Evolutionary conservation across 1,140 invertebrate genomes (phyloP), one percentile per base, ranked within the genome.

Genomic region (Carposina sasakii): DNA sequence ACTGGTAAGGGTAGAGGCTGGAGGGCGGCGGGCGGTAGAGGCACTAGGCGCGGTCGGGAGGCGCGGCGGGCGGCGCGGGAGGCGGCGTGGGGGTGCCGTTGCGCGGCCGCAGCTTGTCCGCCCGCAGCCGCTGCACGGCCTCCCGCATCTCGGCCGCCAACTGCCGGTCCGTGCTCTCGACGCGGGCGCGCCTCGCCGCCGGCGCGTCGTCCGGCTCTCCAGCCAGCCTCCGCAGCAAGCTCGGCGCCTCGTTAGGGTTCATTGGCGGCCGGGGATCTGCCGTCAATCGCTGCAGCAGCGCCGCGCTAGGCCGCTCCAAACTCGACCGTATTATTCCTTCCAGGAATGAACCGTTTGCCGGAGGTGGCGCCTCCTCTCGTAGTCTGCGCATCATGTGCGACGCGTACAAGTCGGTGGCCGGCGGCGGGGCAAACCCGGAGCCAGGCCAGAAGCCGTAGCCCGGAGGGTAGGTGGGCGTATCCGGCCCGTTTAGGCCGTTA

Each of bases 301-400:
- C 89, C 56, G 90, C 90, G 54, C 88, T 88, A 28, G 89, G 88
- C 43, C 89, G 89, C 63, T 93, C 92, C 17, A 93, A 81, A 62
- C 90, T 92, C 54, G 92, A 93, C 52, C 93, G 87, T 62, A 95
- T 95, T 48, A 94, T 91, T 41, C 91, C 93, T 63, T 94, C 93
- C 40, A 94, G 77, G 67, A 94, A 92, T 53, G 88, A 91, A 2
- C 91, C 92, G 71, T 93, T 93, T 3, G 90, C 87, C 2, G 86
- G 78, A 55, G 81, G 68, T 40, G 81, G 71, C 57, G 81, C 71
- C 57, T 92, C 92, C 59, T 94, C 93, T 54, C 93, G 91, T 36
- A 94, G 76, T 20, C 91, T 89, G 36, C 92, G 90, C 85, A 94
- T 93, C 87, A 94, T 92, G 57, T 94, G 93, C 9, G 92, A 91